Evolutionary conservation across 2,113 vertebrate species (phyloP).

Genomic region (Gallinago undulata): DNA sequence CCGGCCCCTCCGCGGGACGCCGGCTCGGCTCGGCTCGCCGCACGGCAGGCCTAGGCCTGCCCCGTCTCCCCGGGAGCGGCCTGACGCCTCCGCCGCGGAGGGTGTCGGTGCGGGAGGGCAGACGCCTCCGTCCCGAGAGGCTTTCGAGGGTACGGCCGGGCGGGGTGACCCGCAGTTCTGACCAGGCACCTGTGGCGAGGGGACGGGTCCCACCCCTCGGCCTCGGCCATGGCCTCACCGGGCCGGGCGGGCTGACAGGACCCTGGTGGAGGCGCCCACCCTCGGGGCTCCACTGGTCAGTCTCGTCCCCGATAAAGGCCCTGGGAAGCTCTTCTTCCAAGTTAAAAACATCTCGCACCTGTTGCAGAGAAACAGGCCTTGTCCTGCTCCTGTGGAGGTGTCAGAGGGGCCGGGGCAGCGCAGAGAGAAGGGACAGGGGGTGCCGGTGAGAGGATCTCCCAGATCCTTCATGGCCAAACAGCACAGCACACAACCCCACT

Average conservation of each 20-base stretch:
- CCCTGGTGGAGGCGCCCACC: accelerated
- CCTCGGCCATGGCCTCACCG: background rate
- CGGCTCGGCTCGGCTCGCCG: background rate
- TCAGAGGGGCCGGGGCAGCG: accelerated
- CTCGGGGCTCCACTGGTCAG: accelerated
- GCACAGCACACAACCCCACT: accelerated
- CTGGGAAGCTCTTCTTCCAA: background rate
- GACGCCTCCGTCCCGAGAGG: background rate
- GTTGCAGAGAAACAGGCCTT: accelerated
- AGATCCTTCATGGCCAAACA: accelerated
- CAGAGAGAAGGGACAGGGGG: too few species aligned
- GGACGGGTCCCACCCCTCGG: background rate
- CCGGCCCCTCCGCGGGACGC: background rate
- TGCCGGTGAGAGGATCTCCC: accelerated
- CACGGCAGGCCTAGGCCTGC: background rate
- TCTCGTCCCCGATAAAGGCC: background rate
- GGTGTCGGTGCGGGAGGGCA: background rate
- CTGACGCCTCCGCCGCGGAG: background rate
- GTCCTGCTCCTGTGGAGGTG: accelerated
- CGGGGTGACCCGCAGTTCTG: accelerated
- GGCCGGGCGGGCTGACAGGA: background rate
- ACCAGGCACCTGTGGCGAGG: accelerated
- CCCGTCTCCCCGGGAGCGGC: background rate
- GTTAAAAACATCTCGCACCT: too few species aligned
- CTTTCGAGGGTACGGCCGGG: background rate